These are phyloP conservation scores for Hypotaenidia okinawae DNA, from an alignment of 2,797 vertebrate species.

Conservation along the genomic window DNA sequence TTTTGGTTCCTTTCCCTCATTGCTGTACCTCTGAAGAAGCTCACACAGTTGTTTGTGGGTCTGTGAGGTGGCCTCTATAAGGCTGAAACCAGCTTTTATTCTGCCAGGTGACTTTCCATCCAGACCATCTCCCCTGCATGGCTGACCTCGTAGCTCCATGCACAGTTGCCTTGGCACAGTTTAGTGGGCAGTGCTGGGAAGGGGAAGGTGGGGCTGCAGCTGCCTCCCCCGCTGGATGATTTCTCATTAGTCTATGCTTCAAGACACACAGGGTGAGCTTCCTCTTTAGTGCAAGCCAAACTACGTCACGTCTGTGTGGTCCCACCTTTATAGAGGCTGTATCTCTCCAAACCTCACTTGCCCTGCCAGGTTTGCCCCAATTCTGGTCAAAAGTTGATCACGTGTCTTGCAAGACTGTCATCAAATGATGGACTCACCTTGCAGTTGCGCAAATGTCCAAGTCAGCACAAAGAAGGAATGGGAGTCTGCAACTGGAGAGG, in stretches of 20 bases:
- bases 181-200: neutral
- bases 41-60: neutral
- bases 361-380: neutral
- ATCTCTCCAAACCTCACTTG: neutral
- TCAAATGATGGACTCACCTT: neutral
- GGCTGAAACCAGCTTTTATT: neutral
- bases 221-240: neutral
- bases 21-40: neutral
- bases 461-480: neutral
- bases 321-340: neutral
- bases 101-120: neutral
- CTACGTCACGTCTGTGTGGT: accelerated
- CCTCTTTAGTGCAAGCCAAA: neutral
- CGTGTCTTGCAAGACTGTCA: neutral
- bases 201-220: neutral
- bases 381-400: neutral
- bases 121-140: neutral
- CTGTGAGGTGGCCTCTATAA: neutral
- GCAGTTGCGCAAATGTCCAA: neutral
- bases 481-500: neutral
- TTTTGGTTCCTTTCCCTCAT: neutral
- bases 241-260: neutral
- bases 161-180: neutral
- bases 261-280: accelerated
- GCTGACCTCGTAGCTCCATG: neutral